Base-by-base conservation (phyloP, 2,797 vertebrate genomes). In the Myotis pilosus region DNA sequence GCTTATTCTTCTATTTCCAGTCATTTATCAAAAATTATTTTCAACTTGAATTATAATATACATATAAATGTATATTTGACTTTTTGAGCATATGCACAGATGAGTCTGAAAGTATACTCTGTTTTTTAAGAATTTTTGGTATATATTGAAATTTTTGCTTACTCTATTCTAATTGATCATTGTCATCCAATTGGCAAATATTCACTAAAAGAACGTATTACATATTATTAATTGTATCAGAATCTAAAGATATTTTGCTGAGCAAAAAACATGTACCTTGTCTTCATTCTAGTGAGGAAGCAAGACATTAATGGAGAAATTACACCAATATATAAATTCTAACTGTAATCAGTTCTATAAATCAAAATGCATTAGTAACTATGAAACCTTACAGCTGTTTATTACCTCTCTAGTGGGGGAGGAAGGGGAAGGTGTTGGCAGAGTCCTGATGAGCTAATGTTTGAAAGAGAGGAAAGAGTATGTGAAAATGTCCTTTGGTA, bases 1-100 rank as follows among this genome's bases (percentile, higher is more conserved):
- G 0, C 22, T 94, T 80, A 78, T 92, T 92, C 68, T 33, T 86
- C 57, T 36, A 57, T 96, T 93, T 19, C 69, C 11, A 25, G 22
- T 80, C 72, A 95, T 17, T 87, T 85, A 80, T 87, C 16, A 81
- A 95, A 97, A 96, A 91, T 23, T 0, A 66, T 41, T 76, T 83
- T 85, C 68, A 12, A 16, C 0, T 94, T 12, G 84, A 89, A 87
- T 89, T 91, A 19, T 84, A 36, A 5, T 71, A 41, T 23, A 60
- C 22, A 47, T 36, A n/a, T 41, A 69, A 4, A 30, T 55, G 11
- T 28, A 12, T 71, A 93, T 91, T 55, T 93, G 33, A 69, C 6
- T 53, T 5, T 64, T 23, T 76, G 13, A 44, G 87, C 91, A 69
- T 47, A 60, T 28, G 28, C 74, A 19, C 36, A 92, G 41, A 86